Base-by-base conservation (phyloP, 1,140 invertebrate genomes). In the Anoplophora glabripennis region DNA sequence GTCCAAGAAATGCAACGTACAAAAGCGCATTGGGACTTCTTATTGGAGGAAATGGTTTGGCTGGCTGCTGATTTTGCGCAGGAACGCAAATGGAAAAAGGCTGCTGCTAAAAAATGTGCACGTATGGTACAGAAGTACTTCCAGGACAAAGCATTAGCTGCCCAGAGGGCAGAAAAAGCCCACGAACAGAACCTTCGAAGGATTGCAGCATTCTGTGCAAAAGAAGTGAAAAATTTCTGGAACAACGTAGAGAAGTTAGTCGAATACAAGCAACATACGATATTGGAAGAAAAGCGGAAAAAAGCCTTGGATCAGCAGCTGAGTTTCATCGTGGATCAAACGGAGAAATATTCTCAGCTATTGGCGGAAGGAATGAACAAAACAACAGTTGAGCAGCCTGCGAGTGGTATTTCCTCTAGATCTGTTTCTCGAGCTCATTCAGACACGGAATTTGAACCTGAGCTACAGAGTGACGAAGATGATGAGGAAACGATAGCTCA, bases 1-100 rank as follows among this genome's bases (percentile, higher is more conserved):
- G 84, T 96, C 17, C 86, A 93, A 69, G 95, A 98, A 79, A 91
- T 93, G 55, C 82, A 87, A 40, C 81, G 94, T 66, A 80, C 85
- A 12, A 98, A 98, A 80, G 88, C 90, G n/a, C 96, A 99, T 75
- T 99, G 96, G 96, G 97, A 99, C 76, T 99, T 96, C 77, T 81
- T 99, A 46, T 76, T 99, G 8, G 97, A 99, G 76, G 97, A 99
- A 79, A 98, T 99, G 93, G 88, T 90, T 17, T 99, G 97, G 97
- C 80, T 99, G 49, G 92, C 95, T 36, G 90, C 93, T 14, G 96
- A 99, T 79, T 99, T 99, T 82, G 90, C 90, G 33, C 92, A 97
- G 75, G 96, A 99, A 78, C 81, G 95, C 46, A 98, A 97, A 75
- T 97, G 93, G 94, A 99, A 99, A 72, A 96, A 95, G 77, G 88